Evolutionary conservation across 1,140 invertebrate species (phyloP), one percentile per base, ranked within the genome.

Genomic region (Leptoteleia sp.): DNA sequence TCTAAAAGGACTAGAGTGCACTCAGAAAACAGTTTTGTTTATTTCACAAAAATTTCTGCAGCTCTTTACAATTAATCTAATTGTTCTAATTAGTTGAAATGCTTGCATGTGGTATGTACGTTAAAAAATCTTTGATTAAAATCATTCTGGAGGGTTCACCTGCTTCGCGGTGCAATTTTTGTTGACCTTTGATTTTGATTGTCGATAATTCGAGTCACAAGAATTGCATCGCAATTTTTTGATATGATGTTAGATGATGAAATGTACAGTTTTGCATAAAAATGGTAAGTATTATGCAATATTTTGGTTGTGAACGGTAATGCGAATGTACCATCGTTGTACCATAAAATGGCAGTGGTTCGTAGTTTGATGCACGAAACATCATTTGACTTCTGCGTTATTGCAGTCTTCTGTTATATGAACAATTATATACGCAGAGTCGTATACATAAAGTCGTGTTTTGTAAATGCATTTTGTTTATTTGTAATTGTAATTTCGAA

Each of bases 1-100:
- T 76, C 68, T 80, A 76, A 80, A 71, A 80, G 79, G 79, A 80
- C 79, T 80, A 80, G 79, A 80, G 79, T 73, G 79, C 79, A 80
- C 79, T 80, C 72, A 73, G 79, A 70, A 80, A 76, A 76, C 79
- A 76, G 73, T 76, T 80, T 76, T 76, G 67, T 65, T 68, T 65
- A 73, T 70, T 80, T 64, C 42, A 73, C 45, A 8, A 68, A 50
- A 64, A 40, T 55, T n/a, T 19, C 45, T 40, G 11, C 37, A 15
- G 25, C 42, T 42, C 13, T 70, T 72, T 73, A 64, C 64, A 68
- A 73, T 72, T 72, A 62, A 72, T 71, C 4, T 61, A 42, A 67
- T 71, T 71, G 65, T 71, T 59, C 33, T 35, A 43, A 55, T 68
- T 55, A 37, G n/a, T 4, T 40, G 9, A 55, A 48, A 72, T 43